Conservation (phyloP, 2,797 vertebrate species). For the Molothrus ater region DNA sequence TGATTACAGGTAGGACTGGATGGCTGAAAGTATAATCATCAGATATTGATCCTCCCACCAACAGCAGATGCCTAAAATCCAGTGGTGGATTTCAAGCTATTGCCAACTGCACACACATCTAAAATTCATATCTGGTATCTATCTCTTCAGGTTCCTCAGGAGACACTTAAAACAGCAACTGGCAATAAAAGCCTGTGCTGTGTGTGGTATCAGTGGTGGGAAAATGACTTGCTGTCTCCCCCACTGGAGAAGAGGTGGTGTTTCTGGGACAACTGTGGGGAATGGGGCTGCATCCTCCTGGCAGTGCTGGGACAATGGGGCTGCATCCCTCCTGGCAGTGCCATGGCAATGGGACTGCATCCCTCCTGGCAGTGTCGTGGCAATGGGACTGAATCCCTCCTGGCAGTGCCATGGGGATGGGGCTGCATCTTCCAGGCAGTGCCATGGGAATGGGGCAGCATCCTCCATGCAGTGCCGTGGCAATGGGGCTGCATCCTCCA, state of each 20-base stretch:
- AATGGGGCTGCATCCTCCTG: too few species aligned
- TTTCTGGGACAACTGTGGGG: neutral
- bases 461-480: neutral
- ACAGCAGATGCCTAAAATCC: slow-evolving; percentile 14
- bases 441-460: neutral
- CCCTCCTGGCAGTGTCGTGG: too few species aligned
- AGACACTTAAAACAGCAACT: neutral
- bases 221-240: neutral
- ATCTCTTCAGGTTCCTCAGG: neutral
- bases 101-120: neutral
- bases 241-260: neutral
- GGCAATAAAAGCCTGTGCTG: neutral
- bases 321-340: too few species aligned
- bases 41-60: slow-evolving; percentile 23
- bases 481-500: neutral
- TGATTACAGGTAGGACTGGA: neutral
- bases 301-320: too few species aligned
- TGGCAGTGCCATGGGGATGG: neutral
- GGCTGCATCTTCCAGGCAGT: neutral
- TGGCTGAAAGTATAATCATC: neutral
- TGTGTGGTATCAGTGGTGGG: neutral
- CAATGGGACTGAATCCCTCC: too few species aligned
- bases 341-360: too few species aligned
- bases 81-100: neutral
- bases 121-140: neutral